Evolutionary conservation across 2,797 vertebrate species (phyloP).

Genomic region (Salmo trutta): DNA sequence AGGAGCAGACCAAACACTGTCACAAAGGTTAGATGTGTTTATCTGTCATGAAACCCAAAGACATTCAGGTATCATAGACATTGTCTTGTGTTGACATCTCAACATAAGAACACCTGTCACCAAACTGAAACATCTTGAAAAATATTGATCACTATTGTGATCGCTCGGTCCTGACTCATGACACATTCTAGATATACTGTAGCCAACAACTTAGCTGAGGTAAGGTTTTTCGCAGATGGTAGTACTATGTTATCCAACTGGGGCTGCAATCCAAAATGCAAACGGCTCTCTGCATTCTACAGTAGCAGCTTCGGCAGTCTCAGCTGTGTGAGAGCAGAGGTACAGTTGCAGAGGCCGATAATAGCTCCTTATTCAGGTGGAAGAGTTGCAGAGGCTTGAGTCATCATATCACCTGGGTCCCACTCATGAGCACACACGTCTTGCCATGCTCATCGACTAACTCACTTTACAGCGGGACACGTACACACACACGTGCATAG

Average conservation of each 20-base stretch:
- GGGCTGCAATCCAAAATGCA: neutral
- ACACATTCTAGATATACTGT: no score
- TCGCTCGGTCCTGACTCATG: neutral
- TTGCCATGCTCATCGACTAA: neutral
- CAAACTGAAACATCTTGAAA: neutral
- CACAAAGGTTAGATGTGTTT: neutral
- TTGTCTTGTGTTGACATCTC: neutral
- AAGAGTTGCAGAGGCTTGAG: conserved; percentile 7
- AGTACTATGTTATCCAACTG: neutral
- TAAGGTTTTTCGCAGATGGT: neutral
- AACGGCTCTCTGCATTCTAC: neutral
- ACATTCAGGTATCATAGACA: neutral
- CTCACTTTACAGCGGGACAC: neutral
- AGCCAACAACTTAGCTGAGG: neutral
- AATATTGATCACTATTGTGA: neutral
- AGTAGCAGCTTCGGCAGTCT: neutral
- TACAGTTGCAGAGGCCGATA: neutral
- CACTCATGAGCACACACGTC: neutral
- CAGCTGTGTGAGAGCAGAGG: neutral
- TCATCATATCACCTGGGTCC: conserved; percentile 12
- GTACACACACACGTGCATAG: neutral
- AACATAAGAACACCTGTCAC: neutral
- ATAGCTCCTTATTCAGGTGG: neutral
- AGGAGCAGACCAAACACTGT: conserved; percentile 37
- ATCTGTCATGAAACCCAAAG: neutral